Evolutionary conservation across 2,113 vertebrate genomes (phyloP), one percentile per base, ranked within the genome.

Genomic region (Pseudopipra pipra): DNA sequence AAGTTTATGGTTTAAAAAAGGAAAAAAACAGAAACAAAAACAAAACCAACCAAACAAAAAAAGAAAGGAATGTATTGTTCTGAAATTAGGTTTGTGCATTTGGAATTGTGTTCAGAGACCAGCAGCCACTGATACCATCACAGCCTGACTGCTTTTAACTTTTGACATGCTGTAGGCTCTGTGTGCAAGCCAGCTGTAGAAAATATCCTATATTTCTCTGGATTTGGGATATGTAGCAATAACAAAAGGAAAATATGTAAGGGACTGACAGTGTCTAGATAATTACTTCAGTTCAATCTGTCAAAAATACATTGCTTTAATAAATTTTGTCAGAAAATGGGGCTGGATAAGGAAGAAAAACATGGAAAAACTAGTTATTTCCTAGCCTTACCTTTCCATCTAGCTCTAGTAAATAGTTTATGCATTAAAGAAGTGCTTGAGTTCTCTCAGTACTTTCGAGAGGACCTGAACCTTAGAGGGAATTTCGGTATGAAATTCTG

Each of bases 71-170:
- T 77, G 30, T 19, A 62, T 56, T 37, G 65, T 94, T 97, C 90
- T 91, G 94, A 96, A 96, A 96, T 85, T 81, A 95, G 71, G 62
- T 61, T 95, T 7, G 7, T 84, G 49, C 31, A 56, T 89, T 79
- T 93, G 61, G 67, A 91, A 80, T 39, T 80, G 25, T 7, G 1
- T 85, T 88, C 65, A 68, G 94, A 77, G 55, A 92, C 49, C 90
- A 87, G 89, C 52, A 66, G 39, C 43, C 59, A 61, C 51, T 0
- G 9, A 88, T 15, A 76, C 17, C 21, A 8, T 65, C 52, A 47
- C 77, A 78, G 52, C 44, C 84, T 70, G 82, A 39, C 46, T 74
- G n/a, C 73, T 90, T 66, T 90, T 68, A 89, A 75, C 65, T 90
- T 94, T 68, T 86, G 58, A 71, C 37, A 65, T 27, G 30, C 18